Base-by-base conservation (phyloP, 2,113 vertebrate genomes). In the Pycnonotus jocosus region DNA sequence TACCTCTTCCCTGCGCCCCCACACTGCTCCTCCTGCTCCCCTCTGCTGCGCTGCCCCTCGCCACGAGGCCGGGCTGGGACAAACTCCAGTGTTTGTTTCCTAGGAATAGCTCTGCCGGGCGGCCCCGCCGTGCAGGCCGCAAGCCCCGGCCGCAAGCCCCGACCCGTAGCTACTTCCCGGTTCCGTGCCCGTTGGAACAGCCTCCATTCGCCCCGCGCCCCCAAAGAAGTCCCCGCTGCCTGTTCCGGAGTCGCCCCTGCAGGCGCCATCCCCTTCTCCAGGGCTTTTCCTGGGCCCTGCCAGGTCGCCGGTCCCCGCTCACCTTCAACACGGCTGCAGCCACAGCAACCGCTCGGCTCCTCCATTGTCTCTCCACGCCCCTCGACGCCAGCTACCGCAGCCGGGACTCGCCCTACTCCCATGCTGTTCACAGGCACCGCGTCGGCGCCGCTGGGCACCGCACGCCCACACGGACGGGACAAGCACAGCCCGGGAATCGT, bases 401-500 rank as follows among this genome's bases (percentile, higher is more conserved):
- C 37, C 19, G 24, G 23, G n/a, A 9, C 3, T 25, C 21, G 20
- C 16, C 15, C 35, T 5, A 11, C 38, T 31, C 44, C n/a, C 21
- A 2, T 7, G 27, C 27, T 6, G 27, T 56, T 25, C 35, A 28
- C 16, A 11, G 47, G n/a, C 45, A 15, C 17, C 11, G 31, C 40
- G 25, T 8, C 11, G 61, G 38, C 51, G n/a, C n/a, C n/a, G n/a
- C 37, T 18, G 19, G 5, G 30, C 30, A 2, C 12, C 28, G 28
- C 58, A 7, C 12, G 3, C 30, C 17, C 58, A 2, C 48, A 3
- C 4, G 12, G 24, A 19, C 31, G 24, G 9, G 2, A 25, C 20
- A 5, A 7, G 9, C 33, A 9, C n/a, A 5, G 21, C 56, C 2
- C 30, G 30, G 17, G 6, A 7, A 5, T 0, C 1, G 19, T 6